Evolutionary conservation across 2,888 invertebrate species (phyloP).

Genomic region (Sminthurinus aureus): DNA sequence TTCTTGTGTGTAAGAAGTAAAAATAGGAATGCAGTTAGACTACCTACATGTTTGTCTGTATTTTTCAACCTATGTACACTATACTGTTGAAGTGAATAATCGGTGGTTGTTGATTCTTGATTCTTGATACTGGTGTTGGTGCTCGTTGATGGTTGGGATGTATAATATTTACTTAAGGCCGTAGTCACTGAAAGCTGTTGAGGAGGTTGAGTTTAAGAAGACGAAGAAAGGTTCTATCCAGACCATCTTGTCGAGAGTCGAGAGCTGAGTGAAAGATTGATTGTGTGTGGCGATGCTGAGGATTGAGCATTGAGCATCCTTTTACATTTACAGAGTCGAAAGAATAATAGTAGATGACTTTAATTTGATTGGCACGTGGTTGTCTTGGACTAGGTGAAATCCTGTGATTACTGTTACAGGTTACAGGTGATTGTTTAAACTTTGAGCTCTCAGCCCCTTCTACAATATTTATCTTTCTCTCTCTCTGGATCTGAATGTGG

Average conservation of each 20-base stretch:
- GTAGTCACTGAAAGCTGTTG: not conserved
- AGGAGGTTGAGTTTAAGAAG: not conserved
- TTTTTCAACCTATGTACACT: too few species aligned
- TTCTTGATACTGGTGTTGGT: too few species aligned
- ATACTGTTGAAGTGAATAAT: too few species aligned
- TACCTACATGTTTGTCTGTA: too few species aligned
- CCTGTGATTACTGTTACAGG: not conserved
- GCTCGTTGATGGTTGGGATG: not conserved
- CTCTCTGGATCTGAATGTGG: not conserved
- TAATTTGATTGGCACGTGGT: conserved; percentile 56
- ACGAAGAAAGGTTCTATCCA: conserved; percentile 6
- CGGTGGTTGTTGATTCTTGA: too few species aligned
- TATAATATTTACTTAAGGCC: not conserved
- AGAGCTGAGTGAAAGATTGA: conserved; percentile 45
- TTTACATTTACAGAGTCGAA: conserved; percentile 32
- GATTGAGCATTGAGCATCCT: too few species aligned
- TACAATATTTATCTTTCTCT: not conserved
- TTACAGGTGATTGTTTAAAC: not conserved
- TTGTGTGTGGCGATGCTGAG: conserved; percentile 40
- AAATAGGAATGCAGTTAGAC: too few species aligned
- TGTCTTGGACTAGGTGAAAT: conserved; percentile 24
- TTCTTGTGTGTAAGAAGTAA: too few species aligned
- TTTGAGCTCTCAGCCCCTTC: not conserved
- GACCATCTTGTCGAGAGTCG: conserved; percentile 12
- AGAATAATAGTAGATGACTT: conserved; percentile 42